Conservation (phyloP, 2,113 vertebrate genomes). For the Menidia beryllina region DNA sequence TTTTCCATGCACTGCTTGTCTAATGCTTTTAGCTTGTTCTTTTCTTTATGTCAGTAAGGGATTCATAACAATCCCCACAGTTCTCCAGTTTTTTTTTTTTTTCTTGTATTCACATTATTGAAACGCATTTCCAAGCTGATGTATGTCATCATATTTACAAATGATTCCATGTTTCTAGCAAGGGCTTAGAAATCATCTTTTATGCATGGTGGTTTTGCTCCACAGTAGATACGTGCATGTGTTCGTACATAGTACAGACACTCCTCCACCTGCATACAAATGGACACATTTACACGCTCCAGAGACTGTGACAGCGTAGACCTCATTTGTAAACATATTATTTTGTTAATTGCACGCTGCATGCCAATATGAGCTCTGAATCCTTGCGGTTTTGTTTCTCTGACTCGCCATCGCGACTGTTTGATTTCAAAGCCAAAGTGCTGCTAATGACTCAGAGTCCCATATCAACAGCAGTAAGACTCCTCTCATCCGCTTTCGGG, state of each 20-base stretch:
- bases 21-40: constrained; percentile 55
- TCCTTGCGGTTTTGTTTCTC: constrained; percentile 65
- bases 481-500: constrained; percentile 55
- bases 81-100: too few relatives aligned
- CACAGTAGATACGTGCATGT: constrained; percentile 3
- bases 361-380: constrained; percentile 57
- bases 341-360: constrained; percentile 76
- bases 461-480: constrained; percentile 37
- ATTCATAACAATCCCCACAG: too few relatives aligned
- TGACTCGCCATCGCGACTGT: constrained; percentile 52
- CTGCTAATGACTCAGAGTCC: constrained; percentile 65
- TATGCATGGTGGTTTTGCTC: constrained; percentile 3
- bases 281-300: constrained; percentile 36
- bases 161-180: constrained; percentile 14
- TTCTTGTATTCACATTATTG: too few relatives aligned
- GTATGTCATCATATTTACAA: neutral
- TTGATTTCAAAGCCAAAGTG: constrained; percentile 57
- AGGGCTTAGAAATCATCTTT: neutral
- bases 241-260: constrained; percentile 27
- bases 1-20: constrained; percentile 17
- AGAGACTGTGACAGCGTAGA: constrained; percentile 58
- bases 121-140: too few relatives aligned
- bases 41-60: too few relatives aligned
- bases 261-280: constrained; percentile 46
- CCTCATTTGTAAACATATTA: constrained; percentile 81